Evolutionary conservation across 2,888 invertebrate genomes (phyloP).

Genomic region (Drosophila tripunctata): DNA sequence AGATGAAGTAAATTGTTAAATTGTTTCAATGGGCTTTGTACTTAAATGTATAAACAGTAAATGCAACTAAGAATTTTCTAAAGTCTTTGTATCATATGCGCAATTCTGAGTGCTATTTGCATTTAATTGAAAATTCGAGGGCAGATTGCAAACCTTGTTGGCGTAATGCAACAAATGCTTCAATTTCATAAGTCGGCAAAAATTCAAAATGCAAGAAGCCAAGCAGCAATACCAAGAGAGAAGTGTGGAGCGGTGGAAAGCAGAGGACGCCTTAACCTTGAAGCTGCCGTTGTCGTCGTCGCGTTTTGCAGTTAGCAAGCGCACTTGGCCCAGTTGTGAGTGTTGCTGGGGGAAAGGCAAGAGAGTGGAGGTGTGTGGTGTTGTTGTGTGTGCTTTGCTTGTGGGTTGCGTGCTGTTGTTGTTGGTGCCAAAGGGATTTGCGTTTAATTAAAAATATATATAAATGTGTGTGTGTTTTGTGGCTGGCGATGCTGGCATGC

Average conservation of each 20-base stretch:
- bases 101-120: not conserved
- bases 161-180: slow-evolving; percentile 17
- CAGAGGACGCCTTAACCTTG: slow-evolving; percentile 66
- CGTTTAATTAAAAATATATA: slow-evolving; percentile 77
- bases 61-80: not conserved
- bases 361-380: slow-evolving; percentile 35
- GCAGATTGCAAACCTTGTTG: not conserved
- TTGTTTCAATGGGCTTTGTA: no score
- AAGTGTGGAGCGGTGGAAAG: slow-evolving; percentile 7
- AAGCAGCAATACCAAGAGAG: not conserved
- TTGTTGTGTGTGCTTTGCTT: slow-evolving; percentile 33
- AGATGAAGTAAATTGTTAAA: no score
- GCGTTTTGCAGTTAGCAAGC: slow-evolving; percentile 27
- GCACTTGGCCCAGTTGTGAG: slow-evolving; percentile 20
- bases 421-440: slow-evolving; percentile 72
- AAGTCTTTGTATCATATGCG: no score
- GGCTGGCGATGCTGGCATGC: slow-evolving; percentile 63
- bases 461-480: slow-evolving; percentile 43
- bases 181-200: slow-evolving; percentile 5
- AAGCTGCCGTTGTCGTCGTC: slow-evolving; percentile 43
- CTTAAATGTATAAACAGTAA: no score
- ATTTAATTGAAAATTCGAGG: slow-evolving; percentile 2
- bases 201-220: not conserved
- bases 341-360: not conserved
- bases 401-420: slow-evolving; percentile 61